phyloP scores from a whole-genome alignment of 2,113 vertebrate species.

The Calyptommatus sinebrachiatus region DNA sequence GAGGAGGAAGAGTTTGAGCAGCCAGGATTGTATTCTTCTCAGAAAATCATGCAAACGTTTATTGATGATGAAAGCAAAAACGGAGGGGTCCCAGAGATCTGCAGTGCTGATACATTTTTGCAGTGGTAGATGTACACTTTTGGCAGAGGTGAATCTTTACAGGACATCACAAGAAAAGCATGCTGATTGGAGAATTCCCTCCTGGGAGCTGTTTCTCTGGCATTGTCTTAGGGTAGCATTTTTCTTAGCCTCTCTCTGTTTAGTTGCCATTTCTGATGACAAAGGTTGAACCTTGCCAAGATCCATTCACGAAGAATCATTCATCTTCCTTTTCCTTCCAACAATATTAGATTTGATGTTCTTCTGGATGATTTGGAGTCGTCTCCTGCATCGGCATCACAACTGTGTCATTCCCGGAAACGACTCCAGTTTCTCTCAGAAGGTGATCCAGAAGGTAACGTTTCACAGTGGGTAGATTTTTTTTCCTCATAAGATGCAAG shows the following conservation, averaged over 20 bases:
- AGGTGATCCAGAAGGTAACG: slow-evolving; percentile 78
- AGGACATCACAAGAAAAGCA: background rate
- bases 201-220: background rate
- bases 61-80: background rate
- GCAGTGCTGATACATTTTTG: background rate
- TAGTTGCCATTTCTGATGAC: background rate
- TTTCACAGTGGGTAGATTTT: background rate
- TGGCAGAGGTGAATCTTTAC: no score
- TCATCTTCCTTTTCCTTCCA: slow-evolving; percentile 22
- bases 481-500: no score
- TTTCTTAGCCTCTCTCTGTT: background rate
- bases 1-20: no score
- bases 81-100: no score
- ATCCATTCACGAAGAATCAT: background rate
- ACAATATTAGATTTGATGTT: slow-evolving; percentile 71
- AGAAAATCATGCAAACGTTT: no score
- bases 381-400: slow-evolving; percentile 68
- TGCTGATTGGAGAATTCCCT: no score
- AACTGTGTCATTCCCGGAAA: slow-evolving; percentile 75
- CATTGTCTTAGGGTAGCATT: background rate
- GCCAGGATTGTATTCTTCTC: background rate
- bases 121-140: no score
- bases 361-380: slow-evolving; percentile 77
- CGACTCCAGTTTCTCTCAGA: slow-evolving; percentile 81
- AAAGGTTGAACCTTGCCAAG: background rate